phyloP scores from a whole-genome alignment of 2,888 invertebrate species.

The Mythimna lalbum region DNA sequence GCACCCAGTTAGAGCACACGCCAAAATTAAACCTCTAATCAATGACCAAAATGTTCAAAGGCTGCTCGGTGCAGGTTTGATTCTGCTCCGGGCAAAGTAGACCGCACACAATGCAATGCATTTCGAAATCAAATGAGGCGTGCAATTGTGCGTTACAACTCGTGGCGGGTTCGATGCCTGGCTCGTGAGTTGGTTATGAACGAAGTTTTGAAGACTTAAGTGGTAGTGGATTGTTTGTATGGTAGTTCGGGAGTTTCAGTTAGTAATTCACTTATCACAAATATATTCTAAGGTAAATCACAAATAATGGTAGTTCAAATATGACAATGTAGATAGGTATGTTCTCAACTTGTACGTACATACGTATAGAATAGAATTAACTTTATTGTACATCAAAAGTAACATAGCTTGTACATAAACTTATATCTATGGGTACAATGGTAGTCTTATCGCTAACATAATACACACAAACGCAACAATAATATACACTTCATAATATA shows the following conservation, averaged over 20 bases:
- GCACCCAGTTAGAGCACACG: conserved; percentile 1
- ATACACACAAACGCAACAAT: too few relatives aligned
- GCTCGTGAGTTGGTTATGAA: conserved; percentile 21
- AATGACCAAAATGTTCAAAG: conserved; percentile 35
- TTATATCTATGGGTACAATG: too few relatives aligned
- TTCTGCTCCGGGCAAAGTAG: conserved; percentile 34
- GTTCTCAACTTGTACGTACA: too few relatives aligned
- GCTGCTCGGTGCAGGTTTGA: conserved; percentile 40
- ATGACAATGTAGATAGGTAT: too few relatives aligned
- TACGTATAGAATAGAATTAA: too few relatives aligned
- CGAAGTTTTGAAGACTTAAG: conserved; percentile 28
- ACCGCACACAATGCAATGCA: conserved; percentile 55
- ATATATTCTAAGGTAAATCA: too few relatives aligned
- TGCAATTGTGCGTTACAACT: conserved; percentile 48
- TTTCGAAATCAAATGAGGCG: conserved; percentile 70
- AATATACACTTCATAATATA: too few relatives aligned
- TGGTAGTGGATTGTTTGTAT: conserved; percentile 16
- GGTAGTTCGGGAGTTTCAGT: not conserved
- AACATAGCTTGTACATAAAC: too few relatives aligned
- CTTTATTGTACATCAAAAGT: too few relatives aligned
- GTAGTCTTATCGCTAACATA: too few relatives aligned
- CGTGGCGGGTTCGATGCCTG: conserved; percentile 26
- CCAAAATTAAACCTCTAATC: conserved; percentile 39
- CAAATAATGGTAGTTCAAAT: too few relatives aligned
- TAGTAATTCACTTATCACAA: too few relatives aligned